These are phyloP conservation scores for Psittacula echo DNA, from an alignment of 2,797 vertebrate genomes.

Conservation along the genomic window DNA sequence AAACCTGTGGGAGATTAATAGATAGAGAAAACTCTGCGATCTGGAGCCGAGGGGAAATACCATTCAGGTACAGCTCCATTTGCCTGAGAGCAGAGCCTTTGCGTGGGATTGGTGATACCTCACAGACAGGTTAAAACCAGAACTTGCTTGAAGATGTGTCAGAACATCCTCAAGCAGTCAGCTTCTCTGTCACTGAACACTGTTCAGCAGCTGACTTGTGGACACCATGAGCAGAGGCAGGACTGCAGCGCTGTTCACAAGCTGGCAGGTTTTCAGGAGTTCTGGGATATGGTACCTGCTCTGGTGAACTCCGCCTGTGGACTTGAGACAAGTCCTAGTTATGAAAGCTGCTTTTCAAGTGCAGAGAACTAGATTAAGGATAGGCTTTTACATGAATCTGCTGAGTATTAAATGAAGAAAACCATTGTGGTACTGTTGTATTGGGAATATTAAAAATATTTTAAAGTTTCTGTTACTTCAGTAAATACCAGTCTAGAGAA, in stretches of 20 bases:
- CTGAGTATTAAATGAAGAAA: neutral
- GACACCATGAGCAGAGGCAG: neutral
- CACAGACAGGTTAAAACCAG: neutral
- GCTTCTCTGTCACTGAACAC: neutral
- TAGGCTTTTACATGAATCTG: fast-evolving
- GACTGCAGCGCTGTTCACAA: fast-evolving
- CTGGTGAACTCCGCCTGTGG: neutral
- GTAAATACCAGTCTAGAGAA: neutral
- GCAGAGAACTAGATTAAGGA: neutral
- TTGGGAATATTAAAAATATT: neutral
- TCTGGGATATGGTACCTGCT: neutral
- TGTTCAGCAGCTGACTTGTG: neutral
- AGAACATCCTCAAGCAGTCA: neutral
- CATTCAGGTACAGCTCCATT: neutral
- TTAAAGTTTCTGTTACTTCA: neutral
- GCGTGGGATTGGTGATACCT: neutral
- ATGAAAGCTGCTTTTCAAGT: neutral
- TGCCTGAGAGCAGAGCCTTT: neutral
- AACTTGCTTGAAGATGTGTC: neutral
- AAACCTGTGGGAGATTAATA: neutral
- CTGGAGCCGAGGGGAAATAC: neutral
- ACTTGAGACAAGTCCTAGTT: neutral
- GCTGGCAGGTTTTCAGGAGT: neutral
- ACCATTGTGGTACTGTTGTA: neutral
- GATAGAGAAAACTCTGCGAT: neutral